These are phyloP conservation scores for Drosophila neocordata DNA, from an alignment of 1,140 invertebrate species.

Conservation along the genomic window DNA sequence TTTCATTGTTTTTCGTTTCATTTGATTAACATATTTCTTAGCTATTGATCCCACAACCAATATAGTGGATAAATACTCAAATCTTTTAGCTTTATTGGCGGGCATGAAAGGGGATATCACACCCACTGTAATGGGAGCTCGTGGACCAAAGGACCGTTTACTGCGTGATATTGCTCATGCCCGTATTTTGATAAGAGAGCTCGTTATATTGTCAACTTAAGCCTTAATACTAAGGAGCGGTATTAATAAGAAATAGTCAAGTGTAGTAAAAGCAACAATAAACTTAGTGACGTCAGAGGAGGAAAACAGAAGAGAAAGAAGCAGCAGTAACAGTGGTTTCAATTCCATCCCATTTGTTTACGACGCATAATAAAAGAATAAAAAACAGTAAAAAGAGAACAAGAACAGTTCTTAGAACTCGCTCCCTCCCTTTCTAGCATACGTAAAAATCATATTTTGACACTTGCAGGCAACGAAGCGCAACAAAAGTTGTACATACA, in stretches of 20 bases:
- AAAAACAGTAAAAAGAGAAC: constrained; percentile 13
- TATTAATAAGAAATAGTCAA: too few species aligned
- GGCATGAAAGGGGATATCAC: constrained; percentile 44
- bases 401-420: constrained; percentile 38
- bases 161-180: constrained; percentile 60
- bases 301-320: background rate
- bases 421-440: constrained; percentile 27
- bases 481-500: constrained; percentile 12
- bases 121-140: constrained; percentile 42
- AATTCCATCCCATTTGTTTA: constrained; percentile 12
- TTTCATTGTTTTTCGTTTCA: background rate
- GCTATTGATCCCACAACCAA: constrained; percentile 38
- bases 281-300: constrained; percentile 42
- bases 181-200: constrained; percentile 46
- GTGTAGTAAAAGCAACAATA: background rate
- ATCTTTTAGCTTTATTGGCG: constrained; percentile 35
- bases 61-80: constrained; percentile 38
- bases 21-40: background rate
- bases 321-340: constrained; percentile 10
- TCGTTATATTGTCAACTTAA: too few species aligned
- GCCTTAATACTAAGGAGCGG: constrained; percentile 40
- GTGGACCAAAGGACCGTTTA: constrained; percentile 58
- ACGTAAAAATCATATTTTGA: constrained; percentile 39
- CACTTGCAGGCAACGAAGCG: constrained; percentile 45
- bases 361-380: constrained; percentile 31